A percentile compares a stretch with the other conserved stretches of the same genome.
phyloP scores from a whole-genome alignment of 2,797 vertebrate genomes.

The Brachyrhaphis roseni region DNA sequence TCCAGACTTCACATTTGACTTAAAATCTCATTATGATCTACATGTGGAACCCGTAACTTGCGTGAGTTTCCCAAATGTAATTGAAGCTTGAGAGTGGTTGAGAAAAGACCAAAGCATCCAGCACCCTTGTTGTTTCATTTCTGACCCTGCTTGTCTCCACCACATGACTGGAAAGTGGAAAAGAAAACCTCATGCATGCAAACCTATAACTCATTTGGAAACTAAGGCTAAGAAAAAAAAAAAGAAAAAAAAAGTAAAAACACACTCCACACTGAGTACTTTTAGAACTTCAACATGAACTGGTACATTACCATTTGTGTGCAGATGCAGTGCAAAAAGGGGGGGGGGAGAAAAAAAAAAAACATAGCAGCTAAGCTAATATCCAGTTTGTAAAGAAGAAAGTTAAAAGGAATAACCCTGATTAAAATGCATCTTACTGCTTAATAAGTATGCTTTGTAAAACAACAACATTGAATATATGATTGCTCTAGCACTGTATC shows the following conservation, averaged over 20 bases:
- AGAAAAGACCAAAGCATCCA: neutral
- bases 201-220: constrained; percentile 2
- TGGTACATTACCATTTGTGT: neutral
- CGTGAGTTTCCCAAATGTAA: constrained; percentile 31
- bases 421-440: neutral
- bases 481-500: neutral
- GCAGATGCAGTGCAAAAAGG: neutral
- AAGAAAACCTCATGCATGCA: neutral
- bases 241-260: neutral
- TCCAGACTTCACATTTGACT: neutral
- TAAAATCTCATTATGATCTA: neutral
- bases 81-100: neutral
- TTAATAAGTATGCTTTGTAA: neutral
- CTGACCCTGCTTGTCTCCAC: constrained; percentile 2
- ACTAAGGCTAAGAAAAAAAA: neutral
- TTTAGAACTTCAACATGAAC: neutral
- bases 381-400: neutral
- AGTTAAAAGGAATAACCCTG: neutral
- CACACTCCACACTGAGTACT: neutral
- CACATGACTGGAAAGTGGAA: constrained; percentile 2
- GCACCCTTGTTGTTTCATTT: neutral
- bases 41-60: neutral
- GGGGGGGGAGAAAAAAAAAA: neutral
- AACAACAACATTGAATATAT: neutral
- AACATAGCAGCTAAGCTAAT: too few relatives aligned